Evolutionary conservation across 2,113 vertebrate species (phyloP).

Genomic region (Gymnorhina tibicen): DNA sequence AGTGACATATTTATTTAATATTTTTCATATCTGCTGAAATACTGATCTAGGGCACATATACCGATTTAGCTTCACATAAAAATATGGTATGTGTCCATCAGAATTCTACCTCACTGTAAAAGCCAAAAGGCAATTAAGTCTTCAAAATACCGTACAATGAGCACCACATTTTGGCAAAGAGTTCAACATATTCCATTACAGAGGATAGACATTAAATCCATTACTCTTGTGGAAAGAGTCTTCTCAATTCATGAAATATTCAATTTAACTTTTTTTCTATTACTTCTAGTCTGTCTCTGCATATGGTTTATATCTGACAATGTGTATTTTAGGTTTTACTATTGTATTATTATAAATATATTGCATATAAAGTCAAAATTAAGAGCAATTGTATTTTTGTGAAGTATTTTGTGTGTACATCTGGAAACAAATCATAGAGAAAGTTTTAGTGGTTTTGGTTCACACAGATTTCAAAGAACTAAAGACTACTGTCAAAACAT

Average conservation of each 20-base stretch:
- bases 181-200: constrained; percentile 20
- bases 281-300: background rate
- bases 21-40: constrained; percentile 40
- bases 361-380: constrained; percentile 40
- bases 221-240: constrained; percentile 20
- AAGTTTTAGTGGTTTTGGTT: constrained; percentile 1
- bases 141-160: constrained; percentile 44
- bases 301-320: constrained; percentile 48
- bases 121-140: constrained; percentile 52
- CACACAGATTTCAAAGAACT: background rate
- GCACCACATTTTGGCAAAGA: constrained; percentile 58
- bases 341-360: constrained; percentile 31
- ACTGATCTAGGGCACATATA: constrained; percentile 29
- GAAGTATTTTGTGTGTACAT: constrained; percentile 1
- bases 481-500: background rate
- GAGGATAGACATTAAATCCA: constrained; percentile 39
- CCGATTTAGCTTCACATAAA: background rate
- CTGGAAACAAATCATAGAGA: constrained; percentile 43
- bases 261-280: constrained; percentile 40
- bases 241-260: constrained; percentile 46
- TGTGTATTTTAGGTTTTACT: constrained; percentile 35
- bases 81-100: constrained; percentile 19
- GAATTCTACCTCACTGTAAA: background rate
- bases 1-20: constrained; percentile 46
- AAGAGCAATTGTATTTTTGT: constrained; percentile 42